phyloP scores from a whole-genome alignment of 1,140 invertebrate genomes.

The Cephus cinctus region DNA sequence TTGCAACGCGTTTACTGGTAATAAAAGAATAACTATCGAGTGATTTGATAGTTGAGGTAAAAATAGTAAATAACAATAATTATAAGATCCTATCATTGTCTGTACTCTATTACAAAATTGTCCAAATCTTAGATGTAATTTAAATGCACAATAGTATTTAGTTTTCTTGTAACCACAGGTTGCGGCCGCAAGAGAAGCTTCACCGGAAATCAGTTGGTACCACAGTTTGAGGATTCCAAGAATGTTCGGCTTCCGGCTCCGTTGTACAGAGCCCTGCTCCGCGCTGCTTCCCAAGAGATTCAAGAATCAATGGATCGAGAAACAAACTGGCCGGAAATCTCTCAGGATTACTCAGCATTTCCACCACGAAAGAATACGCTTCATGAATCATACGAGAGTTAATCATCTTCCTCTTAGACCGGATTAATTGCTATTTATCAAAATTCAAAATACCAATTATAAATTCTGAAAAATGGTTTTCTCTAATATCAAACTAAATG shows the following conservation, averaged over 20 bases:
- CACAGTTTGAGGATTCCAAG: conserved; percentile 7
- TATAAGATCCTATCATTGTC: too few relatives aligned
- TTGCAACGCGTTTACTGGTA: conserved; percentile 43
- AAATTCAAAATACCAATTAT: too few relatives aligned
- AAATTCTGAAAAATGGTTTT: too few relatives aligned
- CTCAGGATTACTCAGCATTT: conserved; percentile 13
- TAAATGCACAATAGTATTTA: neutral
- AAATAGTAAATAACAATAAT: too few relatives aligned
- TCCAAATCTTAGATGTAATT: neutral
- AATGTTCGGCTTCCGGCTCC: conserved; percentile 26
- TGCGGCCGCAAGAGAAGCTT: conserved; percentile 37
- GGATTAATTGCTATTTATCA: neutral
- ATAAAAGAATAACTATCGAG: too few relatives aligned
- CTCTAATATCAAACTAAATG: too few relatives aligned
- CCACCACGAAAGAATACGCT: conserved; percentile 8
- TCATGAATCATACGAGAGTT: conserved; percentile 18
- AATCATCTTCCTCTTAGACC: conserved; percentile 7
- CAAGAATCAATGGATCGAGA: conserved; percentile 16
- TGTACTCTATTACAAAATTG: neutral
- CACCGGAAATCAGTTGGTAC: conserved; percentile 4
- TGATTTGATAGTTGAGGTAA: too few relatives aligned
- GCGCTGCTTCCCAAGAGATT: conserved; percentile 20
- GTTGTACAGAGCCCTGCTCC: conserved; percentile 26
- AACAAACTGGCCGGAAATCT: conserved; percentile 6
- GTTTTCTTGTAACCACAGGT: conserved; percentile 20